Evolutionary conservation across 2,888 invertebrate genomes (phyloP).

Genomic region (Tupiocoris notatus): DNA sequence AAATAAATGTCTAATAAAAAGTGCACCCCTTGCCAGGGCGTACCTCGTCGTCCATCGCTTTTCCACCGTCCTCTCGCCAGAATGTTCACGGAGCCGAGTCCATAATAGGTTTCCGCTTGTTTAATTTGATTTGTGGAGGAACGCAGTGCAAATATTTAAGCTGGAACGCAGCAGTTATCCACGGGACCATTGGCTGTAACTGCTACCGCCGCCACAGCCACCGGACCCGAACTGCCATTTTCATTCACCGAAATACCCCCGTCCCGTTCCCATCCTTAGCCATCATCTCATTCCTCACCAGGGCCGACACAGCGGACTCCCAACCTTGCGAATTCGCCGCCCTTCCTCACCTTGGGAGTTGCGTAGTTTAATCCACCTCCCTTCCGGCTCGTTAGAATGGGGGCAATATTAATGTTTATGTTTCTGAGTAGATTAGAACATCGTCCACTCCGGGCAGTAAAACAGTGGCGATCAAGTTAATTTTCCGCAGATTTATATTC

Average conservation of each 20-base stretch:
- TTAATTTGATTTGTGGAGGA: slow-evolving; percentile 32
- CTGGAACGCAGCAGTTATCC: slow-evolving; percentile 1
- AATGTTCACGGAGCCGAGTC: neutral
- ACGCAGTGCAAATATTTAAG: slow-evolving; percentile 29
- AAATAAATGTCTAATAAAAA: slow-evolving; percentile 12
- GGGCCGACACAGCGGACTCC: neutral
- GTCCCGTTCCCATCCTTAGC: neutral
- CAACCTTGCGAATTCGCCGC: neutral
- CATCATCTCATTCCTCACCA: neutral
- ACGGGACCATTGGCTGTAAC: slow-evolving; percentile 16
- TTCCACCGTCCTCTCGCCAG: neutral
- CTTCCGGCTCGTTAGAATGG: neutral
- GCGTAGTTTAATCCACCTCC: neutral
- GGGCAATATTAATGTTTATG: slow-evolving; percentile 25
- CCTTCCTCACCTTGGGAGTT: neutral
- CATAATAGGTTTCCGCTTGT: slow-evolving; percentile 26
- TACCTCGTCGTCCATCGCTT: neutral
- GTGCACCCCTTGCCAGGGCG: neutral
- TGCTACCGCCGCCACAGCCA: neutral
- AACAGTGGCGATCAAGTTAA: slow-evolving; percentile 32
- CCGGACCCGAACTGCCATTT: neutral
- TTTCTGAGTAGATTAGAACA: slow-evolving; percentile 28
- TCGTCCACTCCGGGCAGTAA: slow-evolving; percentile 15
- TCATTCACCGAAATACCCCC: slow-evolving; percentile 16
- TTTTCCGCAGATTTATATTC: slow-evolving; percentile 30